Conservation (phyloP, 2,888 invertebrate species). For the Ecliptopera silaceata region DNA sequence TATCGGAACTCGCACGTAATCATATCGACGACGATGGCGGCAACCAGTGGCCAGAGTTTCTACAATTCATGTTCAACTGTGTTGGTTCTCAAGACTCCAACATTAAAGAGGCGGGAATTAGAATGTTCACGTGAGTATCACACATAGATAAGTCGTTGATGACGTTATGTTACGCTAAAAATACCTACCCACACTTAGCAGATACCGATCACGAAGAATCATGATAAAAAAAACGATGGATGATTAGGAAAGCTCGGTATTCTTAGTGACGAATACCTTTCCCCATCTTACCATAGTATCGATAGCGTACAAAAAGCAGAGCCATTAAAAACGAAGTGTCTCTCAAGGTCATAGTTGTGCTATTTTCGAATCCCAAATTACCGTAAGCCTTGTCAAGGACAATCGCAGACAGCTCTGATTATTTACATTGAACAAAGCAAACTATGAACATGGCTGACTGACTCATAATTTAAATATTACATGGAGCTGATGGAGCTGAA, state of each 20-base stretch:
- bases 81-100: constrained; percentile 92
- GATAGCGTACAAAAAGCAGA: neutral
- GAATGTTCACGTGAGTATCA: constrained; percentile 93
- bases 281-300: too few relatives aligned
- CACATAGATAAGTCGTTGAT: neutral
- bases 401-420: constrained; percentile 18
- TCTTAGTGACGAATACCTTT: too few relatives aligned
- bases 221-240: too few relatives aligned
- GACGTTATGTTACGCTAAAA: too few relatives aligned
- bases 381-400: too few relatives aligned
- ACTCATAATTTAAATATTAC: neutral
- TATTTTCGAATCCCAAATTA: constrained; percentile 15
- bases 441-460: neutral
- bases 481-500: neutral
- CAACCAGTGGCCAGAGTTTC: constrained; percentile 98
- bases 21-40: constrained; percentile 97
- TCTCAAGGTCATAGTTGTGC: constrained; percentile 10
- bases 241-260: too few relatives aligned
- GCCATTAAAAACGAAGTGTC: neutral
- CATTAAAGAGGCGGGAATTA: constrained; percentile 95
- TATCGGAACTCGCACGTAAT: constrained; percentile 97
- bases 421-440: constrained; percentile 28
- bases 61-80: constrained; percentile 97
- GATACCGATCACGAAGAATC: too few relatives aligned
- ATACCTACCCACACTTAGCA: too few relatives aligned